These are phyloP conservation scores for Bombylius discolor DNA, from an alignment of 2,888 invertebrate genomes.

Conservation along the genomic window DNA sequence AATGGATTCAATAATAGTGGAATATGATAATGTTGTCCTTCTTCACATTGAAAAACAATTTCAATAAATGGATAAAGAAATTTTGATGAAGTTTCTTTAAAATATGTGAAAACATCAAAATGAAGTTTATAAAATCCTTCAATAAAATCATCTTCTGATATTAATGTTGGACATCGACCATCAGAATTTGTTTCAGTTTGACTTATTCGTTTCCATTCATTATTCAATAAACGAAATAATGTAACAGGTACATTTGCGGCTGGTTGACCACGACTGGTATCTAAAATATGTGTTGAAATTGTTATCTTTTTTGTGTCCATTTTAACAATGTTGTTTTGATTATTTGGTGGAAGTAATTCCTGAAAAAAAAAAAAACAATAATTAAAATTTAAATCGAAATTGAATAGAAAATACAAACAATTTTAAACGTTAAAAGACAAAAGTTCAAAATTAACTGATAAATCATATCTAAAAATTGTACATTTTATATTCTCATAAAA, in stretches of 20 bases:
- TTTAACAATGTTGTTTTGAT: too few species aligned
- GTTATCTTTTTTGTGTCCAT: slow-evolving; percentile 36
- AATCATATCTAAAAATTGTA: too few species aligned
- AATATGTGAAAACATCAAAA: slow-evolving; percentile 62
- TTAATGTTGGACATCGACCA: slow-evolving; percentile 53
- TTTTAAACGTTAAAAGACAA: too few species aligned
- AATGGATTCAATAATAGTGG: slow-evolving; percentile 62
- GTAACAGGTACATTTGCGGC: slow-evolving; percentile 52
- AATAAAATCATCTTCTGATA: slow-evolving; percentile 45
- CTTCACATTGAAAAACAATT: slow-evolving; percentile 55
- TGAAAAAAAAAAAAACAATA: too few species aligned
- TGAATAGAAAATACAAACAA: too few species aligned
- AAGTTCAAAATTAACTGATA: too few species aligned
- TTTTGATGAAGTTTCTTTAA: slow-evolving; percentile 43
- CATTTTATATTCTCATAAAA: too few species aligned
- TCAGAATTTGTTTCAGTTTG: slow-evolving; percentile 49
- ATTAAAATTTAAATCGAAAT: too few species aligned
- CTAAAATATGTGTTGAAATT: slow-evolving; percentile 62
- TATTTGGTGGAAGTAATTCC: too few species aligned
- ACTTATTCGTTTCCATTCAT: slow-evolving; percentile 54
- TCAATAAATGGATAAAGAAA: slow-evolving; percentile 67
- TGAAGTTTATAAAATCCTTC: slow-evolving; percentile 60
- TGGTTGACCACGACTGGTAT: slow-evolving; percentile 55
- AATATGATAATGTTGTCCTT: slow-evolving; percentile 58
- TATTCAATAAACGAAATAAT: slow-evolving; percentile 50